Evolutionary conservation across 2,888 invertebrate species (phyloP).

Genomic region (Cephonodes hylas): DNA sequence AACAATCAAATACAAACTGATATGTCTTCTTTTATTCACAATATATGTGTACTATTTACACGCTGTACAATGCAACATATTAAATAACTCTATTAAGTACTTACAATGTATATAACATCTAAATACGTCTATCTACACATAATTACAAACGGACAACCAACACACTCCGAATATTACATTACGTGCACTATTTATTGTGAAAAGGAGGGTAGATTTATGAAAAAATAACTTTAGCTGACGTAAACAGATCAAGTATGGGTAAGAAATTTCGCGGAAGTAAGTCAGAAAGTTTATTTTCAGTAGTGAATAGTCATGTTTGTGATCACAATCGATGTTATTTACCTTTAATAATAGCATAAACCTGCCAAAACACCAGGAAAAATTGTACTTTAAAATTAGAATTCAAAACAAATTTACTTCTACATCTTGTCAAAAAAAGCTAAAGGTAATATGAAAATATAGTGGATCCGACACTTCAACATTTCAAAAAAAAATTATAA

Average conservation of each 20-base stretch:
- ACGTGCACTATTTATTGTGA: background rate
- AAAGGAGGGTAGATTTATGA: background rate
- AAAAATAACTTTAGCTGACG: background rate
- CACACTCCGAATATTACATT: slow-evolving; percentile 11
- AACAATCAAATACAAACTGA: slow-evolving; percentile 70
- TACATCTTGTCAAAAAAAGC: too few species aligned
- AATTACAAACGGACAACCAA: slow-evolving; percentile 3
- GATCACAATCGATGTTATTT: too few species aligned
- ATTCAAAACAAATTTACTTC: too few species aligned
- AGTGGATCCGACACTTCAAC: too few species aligned
- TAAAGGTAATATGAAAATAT: too few species aligned
- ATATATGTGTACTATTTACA: slow-evolving; percentile 75
- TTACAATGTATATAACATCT: slow-evolving; percentile 28
- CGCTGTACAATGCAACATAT: slow-evolving; percentile 52
- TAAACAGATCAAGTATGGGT: background rate
- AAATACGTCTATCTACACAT: slow-evolving; percentile 16
- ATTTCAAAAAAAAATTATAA: too few species aligned
- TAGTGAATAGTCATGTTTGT: too few species aligned
- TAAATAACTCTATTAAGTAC: slow-evolving; percentile 56
- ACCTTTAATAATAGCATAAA: too few species aligned
- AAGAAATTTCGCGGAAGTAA: too few species aligned
- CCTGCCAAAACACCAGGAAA: background rate
- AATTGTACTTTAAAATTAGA: background rate
- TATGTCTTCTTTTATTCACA: slow-evolving; percentile 80
- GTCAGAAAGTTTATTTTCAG: too few species aligned